Base-by-base conservation (phyloP, 2,113 vertebrate genomes). In the Anolis sagrei region DNA sequence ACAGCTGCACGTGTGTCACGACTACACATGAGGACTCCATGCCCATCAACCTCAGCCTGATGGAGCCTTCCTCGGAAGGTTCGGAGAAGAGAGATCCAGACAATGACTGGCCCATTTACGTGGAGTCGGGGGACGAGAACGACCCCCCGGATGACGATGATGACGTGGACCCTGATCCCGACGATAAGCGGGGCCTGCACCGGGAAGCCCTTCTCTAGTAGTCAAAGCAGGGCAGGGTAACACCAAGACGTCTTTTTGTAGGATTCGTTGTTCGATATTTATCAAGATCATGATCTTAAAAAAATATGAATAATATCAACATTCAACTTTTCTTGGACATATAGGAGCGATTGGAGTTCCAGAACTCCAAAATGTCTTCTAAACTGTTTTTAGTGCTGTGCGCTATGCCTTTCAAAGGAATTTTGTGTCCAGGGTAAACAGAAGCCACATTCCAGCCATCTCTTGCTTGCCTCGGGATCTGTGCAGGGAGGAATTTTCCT, bases 1-100 rank as follows among this genome's bases (percentile, higher is more conserved):
- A 99, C 92, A 97, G 97, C 95, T 99, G 99, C 90, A 99, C 98
- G n/a, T 98, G 98, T 0, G 96, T 98, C 64, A 97, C 98, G 51
- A 99, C 98, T 32, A 96, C 97, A 0, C 97, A 97, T 0, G 96
- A 98, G 0, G 97, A 98, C 27, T 87, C 97, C 0, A 49, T 95
- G 87, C 97, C 97, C 18, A 96, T 95, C 83, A 97, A 97, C 93
- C 95, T 97, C 7, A 95, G 95, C 89, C 94, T 97, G 19, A 76
- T 94, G 89, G 97, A 97, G 10, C 85, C 95, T 0, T 96, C 97
- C 0, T 95, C 96, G 0, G 98, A 98, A 82, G 92, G 95, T 25
- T 94, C 95, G 72, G 98, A 98, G 1, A 98, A 97, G 1, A 94
- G 95, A 0, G 97, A 98, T 0, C 90, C 96, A 0, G 97, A 97